Base-by-base conservation (phyloP, 2,888 invertebrate species). In the Prosopocoilus inquinatus region DNA sequence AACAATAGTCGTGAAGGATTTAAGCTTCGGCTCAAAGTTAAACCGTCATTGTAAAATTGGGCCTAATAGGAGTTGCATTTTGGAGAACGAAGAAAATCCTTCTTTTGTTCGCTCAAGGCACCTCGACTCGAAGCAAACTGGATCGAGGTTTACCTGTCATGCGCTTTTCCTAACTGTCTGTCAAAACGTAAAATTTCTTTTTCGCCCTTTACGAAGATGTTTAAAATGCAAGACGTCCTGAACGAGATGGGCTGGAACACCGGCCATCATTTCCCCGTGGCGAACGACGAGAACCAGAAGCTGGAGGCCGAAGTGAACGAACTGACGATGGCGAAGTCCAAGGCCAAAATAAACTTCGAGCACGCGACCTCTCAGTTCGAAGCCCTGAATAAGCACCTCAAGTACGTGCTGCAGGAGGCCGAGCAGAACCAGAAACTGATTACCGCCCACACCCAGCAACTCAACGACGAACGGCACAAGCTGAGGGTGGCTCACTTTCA, bases 251-350 rank as follows among this genome's bases (percentile, higher is more conserved):
- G 90, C 2, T 90, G 89, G 88, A 82, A 83, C 53, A 84, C 87
- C 67, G 90, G 91, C 4, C 88, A 89, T 57, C 86, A 87, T 68
- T 83, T 90, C 64, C 93, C 93, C 2, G 82, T 93, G 59, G 90
- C 92, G 1, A 89, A 89, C 77, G 81, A 84, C 43, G 87, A 87
- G 67, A 93, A 93, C 69, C 78, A 78, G 65, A 70, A 67, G 35
- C 70, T 85, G 28, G 82, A 85, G 67, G 72, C 76, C 55, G 78
- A 83, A 75, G 79, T 84, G 8, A 75, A 75, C 16, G 69, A 72
- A 38, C 67, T 84, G 69, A 73, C 78, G 47, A 77, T 81, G 16
- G 66, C 77, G 36, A 83, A 83, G 62, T 73, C 76, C 3, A 75
- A 79, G 47, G 70, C 82, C 4, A 75, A 77, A 50, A 72, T 74